These are phyloP conservation scores for Lemur catta DNA, from an alignment of 2,797 vertebrate genomes.

Conservation along the genomic window DNA sequence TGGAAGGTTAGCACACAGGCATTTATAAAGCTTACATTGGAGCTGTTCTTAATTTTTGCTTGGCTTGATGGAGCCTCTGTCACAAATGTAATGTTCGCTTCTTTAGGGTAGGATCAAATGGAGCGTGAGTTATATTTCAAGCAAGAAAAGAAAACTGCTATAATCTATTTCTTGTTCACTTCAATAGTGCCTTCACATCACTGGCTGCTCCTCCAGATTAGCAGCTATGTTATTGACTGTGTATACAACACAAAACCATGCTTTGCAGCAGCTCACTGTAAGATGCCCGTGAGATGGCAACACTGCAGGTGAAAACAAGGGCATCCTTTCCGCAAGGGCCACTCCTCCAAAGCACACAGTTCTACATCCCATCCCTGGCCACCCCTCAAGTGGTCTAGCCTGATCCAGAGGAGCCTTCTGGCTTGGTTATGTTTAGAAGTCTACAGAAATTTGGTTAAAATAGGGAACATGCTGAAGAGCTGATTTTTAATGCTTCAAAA, in stretches of 20 bases:
- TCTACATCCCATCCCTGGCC: background rate
- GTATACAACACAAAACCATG: conserved; percentile 46
- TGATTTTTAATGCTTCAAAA: background rate
- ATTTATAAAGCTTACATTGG: conserved; percentile 76
- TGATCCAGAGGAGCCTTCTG: background rate
- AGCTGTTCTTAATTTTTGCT: conserved; percentile 78
- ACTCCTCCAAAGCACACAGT: background rate
- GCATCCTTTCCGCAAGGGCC: conserved; percentile 45
- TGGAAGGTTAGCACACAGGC: conserved; percentile 61
- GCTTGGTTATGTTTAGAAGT: background rate
- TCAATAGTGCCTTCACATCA: conserved; percentile 67
- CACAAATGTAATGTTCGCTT: conserved; percentile 60
- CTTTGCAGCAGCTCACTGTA: conserved; percentile 44
- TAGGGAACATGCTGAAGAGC: background rate
- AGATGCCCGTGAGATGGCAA: conserved; percentile 1
- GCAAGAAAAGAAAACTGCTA: conserved; percentile 76
- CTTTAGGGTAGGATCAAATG: conserved; percentile 74
- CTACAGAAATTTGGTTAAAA: conserved; percentile 9
- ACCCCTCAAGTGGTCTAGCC: background rate
- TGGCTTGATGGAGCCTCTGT: conserved; percentile 79
- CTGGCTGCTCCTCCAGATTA: conserved; percentile 46
- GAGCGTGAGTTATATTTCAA: conserved; percentile 70
- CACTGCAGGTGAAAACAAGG: background rate
- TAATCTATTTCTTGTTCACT: conserved; percentile 72
- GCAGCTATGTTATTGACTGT: conserved; percentile 69